Conservation (phyloP, 2,113 vertebrate species). For the Phalacrocorax carbo region DNA sequence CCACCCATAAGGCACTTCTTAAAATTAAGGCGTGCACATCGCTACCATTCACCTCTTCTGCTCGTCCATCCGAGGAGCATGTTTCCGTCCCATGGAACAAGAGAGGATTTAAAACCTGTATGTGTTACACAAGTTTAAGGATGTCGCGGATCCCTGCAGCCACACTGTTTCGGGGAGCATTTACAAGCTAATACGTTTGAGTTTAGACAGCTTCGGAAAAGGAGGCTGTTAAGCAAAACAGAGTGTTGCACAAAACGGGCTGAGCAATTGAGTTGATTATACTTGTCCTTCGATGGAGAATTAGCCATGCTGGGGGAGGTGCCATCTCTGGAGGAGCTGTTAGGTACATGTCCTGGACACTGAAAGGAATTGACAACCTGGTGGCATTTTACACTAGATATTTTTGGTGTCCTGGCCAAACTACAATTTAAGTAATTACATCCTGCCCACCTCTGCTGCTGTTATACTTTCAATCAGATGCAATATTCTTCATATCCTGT, state of each 20-base stretch:
- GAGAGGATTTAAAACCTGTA: not conserved
- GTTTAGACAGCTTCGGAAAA: not conserved
- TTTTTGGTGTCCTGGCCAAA: constrained; percentile 32
- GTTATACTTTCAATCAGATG: constrained; percentile 28
- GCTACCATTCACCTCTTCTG: not conserved
- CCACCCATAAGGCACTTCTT: not conserved
- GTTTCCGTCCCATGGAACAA: not conserved
- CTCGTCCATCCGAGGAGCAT: not conserved
- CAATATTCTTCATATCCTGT: constrained; percentile 34
- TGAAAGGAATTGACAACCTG: not conserved
- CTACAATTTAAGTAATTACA: constrained; percentile 32
- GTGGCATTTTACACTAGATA: not conserved
- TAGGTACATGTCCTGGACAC: not conserved
- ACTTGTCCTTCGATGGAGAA: not conserved
- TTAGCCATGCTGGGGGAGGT: not conserved
- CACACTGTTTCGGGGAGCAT: not conserved
- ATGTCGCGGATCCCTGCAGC: not conserved
- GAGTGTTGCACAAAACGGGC: not conserved
- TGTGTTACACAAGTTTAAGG: not conserved
- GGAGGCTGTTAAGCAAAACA: not conserved
- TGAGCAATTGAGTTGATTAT: not conserved
- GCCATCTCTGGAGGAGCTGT: not conserved
- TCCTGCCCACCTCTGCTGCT: constrained; percentile 44
- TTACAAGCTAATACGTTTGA: not conserved
- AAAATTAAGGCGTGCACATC: constrained; percentile 3